Evolutionary conservation across 2,113 vertebrate genomes (phyloP), one percentile per base, ranked within the genome.

Genomic region (Monopterus albus): DNA sequence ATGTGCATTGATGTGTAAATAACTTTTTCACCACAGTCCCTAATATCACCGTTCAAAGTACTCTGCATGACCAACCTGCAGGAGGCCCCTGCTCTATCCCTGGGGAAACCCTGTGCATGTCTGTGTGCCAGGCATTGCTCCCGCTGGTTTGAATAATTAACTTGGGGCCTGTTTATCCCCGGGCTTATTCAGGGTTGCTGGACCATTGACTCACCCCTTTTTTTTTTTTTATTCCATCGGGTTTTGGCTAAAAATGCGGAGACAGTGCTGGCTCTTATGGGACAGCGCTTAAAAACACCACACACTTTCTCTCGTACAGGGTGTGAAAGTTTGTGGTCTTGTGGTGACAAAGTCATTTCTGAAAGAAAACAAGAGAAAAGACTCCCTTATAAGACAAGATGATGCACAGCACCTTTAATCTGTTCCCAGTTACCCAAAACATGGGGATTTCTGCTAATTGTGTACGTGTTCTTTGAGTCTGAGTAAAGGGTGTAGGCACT

Each of bases 271-370:
- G 58, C 63, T 78, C 42, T 78, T 71, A 50, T 4, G 31, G 62
- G 36, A 49, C 29, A 10, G 14, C 5, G 36, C 59, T 67, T 46
- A 52, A 61, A 47, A 38, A 46, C 4, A 43, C 17, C 49, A 60
- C 77, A 85, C 69, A 82, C 84, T 88, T 88, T 87, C 86, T 80
- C 78, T 25, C 70, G 13, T 52, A 36, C 28, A 7, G 58, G 51
- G 81, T 86, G 79, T 76, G 87, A 89, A 86, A 83, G 75, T 80
- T 28, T 81, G 85, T 49, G 87, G 87, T 86, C n/a, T 84, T 86
- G 66, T 50, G 81, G 68, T 35, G 1, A 47, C 36, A 25, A 29
- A 64, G 75, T 88, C 79, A 87, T 85, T 72, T 82, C 82, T 75
- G 75, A 74, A 74, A 72, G 56, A 75, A 75, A 74, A 73, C 13